These are phyloP conservation scores for Criorhina ranunculi DNA, from an alignment of 2,888 invertebrate species.

Conservation along the genomic window DNA sequence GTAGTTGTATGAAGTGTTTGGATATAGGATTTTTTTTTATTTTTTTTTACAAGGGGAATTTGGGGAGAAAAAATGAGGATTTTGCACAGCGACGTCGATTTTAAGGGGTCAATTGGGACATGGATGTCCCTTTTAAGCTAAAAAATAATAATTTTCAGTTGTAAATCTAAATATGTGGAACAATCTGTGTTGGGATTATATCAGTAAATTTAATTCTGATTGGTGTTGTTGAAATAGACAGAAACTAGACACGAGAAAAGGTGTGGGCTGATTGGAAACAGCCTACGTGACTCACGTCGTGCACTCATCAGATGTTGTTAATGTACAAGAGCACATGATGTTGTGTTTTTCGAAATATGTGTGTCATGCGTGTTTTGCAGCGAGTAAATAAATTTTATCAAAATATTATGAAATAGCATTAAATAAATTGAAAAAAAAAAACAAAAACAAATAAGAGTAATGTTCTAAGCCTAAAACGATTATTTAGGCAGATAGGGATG, in stretches of 20 bases:
- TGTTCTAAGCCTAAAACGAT: too few species aligned
- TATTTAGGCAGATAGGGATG: too few species aligned
- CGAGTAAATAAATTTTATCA: background rate
- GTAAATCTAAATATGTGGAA: background rate
- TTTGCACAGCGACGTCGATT: constrained; percentile 63
- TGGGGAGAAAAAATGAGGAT: constrained; percentile 7
- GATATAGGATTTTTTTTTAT: background rate
- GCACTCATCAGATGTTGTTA: constrained; percentile 18
- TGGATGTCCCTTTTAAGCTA: constrained; percentile 18
- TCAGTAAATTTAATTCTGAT: background rate
- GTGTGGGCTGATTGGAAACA: constrained; percentile 8
- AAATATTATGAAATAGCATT: background rate
- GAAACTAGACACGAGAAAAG: background rate
- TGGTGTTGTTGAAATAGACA: background rate
- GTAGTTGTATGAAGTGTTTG: background rate
- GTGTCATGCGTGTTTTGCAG: background rate
- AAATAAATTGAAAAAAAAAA: background rate
- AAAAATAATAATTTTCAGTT: background rate
- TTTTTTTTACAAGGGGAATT: constrained; percentile 28
- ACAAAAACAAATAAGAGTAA: background rate
- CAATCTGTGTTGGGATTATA: background rate
- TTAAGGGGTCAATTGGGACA: constrained; percentile 49
- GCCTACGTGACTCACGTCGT: constrained; percentile 59
- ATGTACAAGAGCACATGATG: background rate
- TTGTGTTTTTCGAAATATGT: background rate